Conservation (phyloP, 2,888 invertebrate species). For the Drosophila differens region DNA sequence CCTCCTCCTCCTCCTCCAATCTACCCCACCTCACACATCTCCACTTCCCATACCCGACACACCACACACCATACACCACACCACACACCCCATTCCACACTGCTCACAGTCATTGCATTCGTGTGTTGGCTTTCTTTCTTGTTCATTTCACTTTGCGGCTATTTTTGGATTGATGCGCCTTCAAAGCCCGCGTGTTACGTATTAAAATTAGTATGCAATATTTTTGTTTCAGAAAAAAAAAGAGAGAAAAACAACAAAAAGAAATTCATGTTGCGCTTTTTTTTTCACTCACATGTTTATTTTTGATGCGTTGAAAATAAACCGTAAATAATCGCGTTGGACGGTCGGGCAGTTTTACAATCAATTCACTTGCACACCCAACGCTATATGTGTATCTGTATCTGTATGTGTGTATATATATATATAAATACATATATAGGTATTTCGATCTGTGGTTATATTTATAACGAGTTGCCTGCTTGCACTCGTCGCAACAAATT, state of each 20-base stretch:
- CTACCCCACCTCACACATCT: not conserved
- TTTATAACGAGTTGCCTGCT: constrained; percentile 76
- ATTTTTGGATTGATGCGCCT: constrained; percentile 70
- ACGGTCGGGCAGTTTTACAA: constrained; percentile 72
- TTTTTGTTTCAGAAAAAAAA: constrained; percentile 62
- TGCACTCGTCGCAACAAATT: constrained; percentile 78
- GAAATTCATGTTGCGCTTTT: constrained; percentile 59
- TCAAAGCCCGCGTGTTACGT: constrained; percentile 79
- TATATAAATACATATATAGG: constrained; percentile 31
- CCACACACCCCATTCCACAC: not conserved
- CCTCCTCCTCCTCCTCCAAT: not conserved
- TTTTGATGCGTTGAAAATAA: constrained; percentile 80
- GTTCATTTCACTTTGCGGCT: constrained; percentile 59
- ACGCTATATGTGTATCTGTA: constrained; percentile 18
- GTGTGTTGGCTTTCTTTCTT: constrained; percentile 47
- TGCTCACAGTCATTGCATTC: constrained; percentile 29
- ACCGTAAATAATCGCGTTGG: constrained; percentile 79
- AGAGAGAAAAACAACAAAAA: constrained; percentile 29
- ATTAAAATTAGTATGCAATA: constrained; percentile 81
- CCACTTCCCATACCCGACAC: not conserved
- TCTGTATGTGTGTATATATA: constrained; percentile 11
- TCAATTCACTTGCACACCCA: constrained; percentile 75
- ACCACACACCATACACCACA: not conserved
- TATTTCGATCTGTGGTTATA: constrained; percentile 72
- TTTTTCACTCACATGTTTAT: constrained; percentile 62